These are phyloP conservation scores for Cettia cetti DNA, from an alignment of 2,113 vertebrate genomes.

Conservation along the genomic window DNA sequence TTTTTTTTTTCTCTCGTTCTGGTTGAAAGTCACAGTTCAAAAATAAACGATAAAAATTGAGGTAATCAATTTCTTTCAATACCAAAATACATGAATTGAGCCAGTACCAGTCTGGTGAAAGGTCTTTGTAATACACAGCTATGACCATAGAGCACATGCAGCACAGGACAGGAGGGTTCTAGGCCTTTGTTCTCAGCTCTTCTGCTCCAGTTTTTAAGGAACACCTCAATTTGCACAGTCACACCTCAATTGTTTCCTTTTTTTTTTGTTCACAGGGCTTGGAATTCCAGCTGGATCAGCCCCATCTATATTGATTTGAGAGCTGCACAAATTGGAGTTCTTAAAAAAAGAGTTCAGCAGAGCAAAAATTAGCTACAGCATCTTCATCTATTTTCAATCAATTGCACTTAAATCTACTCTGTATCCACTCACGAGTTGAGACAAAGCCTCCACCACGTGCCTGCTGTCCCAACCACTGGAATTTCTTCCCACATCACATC, in stretches of 20 bases:
- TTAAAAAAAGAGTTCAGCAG: conserved; percentile 83
- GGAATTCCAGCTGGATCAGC: background rate
- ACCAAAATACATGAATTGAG: conserved; percentile 63
- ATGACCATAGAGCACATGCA: conserved; percentile 61
- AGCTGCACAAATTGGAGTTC: conserved; percentile 69
- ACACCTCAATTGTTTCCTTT: background rate
- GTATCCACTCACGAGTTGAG: background rate
- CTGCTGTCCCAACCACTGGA: background rate
- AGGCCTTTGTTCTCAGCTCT: conserved; percentile 21
- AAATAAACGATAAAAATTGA: conserved; percentile 63
- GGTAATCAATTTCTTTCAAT: conserved; percentile 80
- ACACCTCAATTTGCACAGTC: conserved; percentile 46
- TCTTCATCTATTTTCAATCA: conserved; percentile 71
- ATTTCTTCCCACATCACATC: background rate
- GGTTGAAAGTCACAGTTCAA: conserved; percentile 80
- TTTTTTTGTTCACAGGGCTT: background rate
- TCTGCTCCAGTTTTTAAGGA: conserved; percentile 63
- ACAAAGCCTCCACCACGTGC: background rate
- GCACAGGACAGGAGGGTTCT: conserved; percentile 35
- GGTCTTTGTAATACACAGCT: conserved; percentile 71
- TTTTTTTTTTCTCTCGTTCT: background rate
- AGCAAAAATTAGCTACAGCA: conserved; percentile 61
- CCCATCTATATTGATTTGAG: background rate
- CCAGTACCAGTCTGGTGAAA: conserved; percentile 89
- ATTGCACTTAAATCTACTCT: conserved; percentile 81